Evolutionary conservation across 2,888 invertebrate species (phyloP).

Genomic region (Caenorhabditis zanzibari): DNA sequence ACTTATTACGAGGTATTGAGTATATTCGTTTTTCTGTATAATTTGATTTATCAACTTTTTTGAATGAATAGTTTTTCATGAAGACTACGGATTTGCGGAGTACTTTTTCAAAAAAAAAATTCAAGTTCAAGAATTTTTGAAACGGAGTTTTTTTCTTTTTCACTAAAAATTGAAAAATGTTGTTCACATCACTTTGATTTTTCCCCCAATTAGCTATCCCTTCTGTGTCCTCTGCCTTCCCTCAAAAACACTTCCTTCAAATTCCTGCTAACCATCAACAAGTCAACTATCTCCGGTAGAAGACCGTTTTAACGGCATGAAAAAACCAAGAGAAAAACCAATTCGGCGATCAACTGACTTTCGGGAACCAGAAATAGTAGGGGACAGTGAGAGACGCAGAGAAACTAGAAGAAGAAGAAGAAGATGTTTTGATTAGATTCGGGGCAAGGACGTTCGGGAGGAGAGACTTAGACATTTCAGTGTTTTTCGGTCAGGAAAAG

Average conservation of each 20-base stretch:
- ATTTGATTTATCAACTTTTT: not conserved
- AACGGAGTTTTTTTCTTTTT: too few relatives aligned
- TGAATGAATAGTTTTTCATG: slow-evolving; percentile 17
- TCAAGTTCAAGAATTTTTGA: too few relatives aligned
- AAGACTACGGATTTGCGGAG: too few relatives aligned
- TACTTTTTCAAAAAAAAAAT: not conserved
- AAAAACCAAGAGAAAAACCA: not conserved
- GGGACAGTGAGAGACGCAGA: slow-evolving; percentile 21
- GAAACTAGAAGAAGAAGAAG: slow-evolving; percentile 33
- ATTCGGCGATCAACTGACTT: slow-evolving; percentile 24
- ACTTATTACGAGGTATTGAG: slow-evolving; percentile 47
- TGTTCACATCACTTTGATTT: not conserved
- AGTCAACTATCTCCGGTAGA: slow-evolving; percentile 6
- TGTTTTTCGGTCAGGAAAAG: slow-evolving; percentile 30
- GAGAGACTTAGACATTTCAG: slow-evolving; percentile 42
- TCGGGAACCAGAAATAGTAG: not conserved
- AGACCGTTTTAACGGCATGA: slow-evolving; percentile 2
- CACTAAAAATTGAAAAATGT: too few relatives aligned
- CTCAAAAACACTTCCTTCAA: slow-evolving; percentile 41
- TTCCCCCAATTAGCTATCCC: slow-evolving; percentile 15
- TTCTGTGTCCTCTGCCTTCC: slow-evolving; percentile 30
- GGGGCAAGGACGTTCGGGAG: slow-evolving; percentile 51
- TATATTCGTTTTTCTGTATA: not conserved
- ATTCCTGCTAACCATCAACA: slow-evolving; percentile 11
- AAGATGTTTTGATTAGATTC: slow-evolving; percentile 38